Base-by-base conservation (phyloP, 2,888 invertebrate species). In the Lasioglossum vierecki region DNA sequence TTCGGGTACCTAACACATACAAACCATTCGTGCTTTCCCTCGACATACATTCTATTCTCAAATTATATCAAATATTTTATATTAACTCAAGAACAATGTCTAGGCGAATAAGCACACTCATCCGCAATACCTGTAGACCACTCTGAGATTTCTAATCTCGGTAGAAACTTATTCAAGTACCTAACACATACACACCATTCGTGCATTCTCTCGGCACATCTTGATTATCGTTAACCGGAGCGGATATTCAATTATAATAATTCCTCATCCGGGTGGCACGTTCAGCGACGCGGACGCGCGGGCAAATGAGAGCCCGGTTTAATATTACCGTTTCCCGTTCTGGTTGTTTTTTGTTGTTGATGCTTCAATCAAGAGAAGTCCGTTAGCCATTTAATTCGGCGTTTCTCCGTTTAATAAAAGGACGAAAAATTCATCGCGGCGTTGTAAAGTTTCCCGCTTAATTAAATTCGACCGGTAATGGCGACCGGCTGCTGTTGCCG, bases 401-500 rank as follows among this genome's bases (percentile, higher is more conserved):
- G 11, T 46, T 76, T 66, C 11, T 30, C 22, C 22, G 22, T 4
- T 18, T 53, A 49, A 76, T 72, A 73, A 60, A 46, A 30, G 22
- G 71, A 73, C 76, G 79, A 86, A 86, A 88, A 87, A 84, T 86
- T 80, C 79, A 87, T 82, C 79, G 76, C 71, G 72, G 26, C 66
- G 68, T n/a, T 30, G 84, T 46, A 73, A 81, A 84, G 66, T 82
- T 84, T 78, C 82, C 75, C 81, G 83, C 68, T 88, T 89, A 89
- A 89, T 89, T 89, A 88, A 89, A 89, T 88, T 84, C 81, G 60
- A 53, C 57, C 60, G 39, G 8, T 22, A 76, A 70, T 18, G 57
- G 18, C 1, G 18, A 30, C 4, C 13, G 73, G n/a, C 22, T n/a
- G 26, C 22, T 66, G 44, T n/a, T 44, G 53, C 0, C 11, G 15